phyloP scores from a whole-genome alignment of 2,888 invertebrate species.

The Baccha elongata region DNA sequence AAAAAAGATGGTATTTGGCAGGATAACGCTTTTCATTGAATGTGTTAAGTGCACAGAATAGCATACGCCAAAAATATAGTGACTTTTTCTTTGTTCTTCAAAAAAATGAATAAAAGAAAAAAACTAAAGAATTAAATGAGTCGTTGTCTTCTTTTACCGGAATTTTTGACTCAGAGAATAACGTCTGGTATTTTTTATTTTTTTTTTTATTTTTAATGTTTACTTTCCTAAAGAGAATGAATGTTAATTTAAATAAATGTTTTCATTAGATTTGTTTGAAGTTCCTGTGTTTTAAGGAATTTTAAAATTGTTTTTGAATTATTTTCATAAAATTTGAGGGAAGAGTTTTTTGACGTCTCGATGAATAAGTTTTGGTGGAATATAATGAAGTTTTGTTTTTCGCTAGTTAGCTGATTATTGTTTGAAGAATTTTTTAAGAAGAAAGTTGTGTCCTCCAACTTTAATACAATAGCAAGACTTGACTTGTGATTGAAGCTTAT shows the following conservation, averaged over 20 bases:
- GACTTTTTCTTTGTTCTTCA: slow-evolving; percentile 29
- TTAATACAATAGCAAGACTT: too few relatives aligned
- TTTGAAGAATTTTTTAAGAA: not conserved
- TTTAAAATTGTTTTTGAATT: slow-evolving; percentile 22
- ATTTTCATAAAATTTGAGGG: not conserved
- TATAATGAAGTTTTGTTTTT: not conserved
- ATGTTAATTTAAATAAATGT: slow-evolving; percentile 67
- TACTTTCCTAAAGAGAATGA: slow-evolving; percentile 32
- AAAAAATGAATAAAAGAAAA: not conserved
- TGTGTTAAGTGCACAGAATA: slow-evolving; percentile 26
- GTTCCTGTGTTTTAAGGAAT: slow-evolving; percentile 23
- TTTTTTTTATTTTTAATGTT: not conserved
- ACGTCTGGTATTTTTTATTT: not conserved
- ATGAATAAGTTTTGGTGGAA: not conserved
- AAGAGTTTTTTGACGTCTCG: not conserved
- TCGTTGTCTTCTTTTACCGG: not conserved
- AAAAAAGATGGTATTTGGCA: slow-evolving; percentile 33
- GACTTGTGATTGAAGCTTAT: too few relatives aligned
- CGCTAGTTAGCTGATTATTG: not conserved
- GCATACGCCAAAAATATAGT: not conserved
- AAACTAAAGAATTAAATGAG: slow-evolving; percentile 1
- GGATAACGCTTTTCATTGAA: slow-evolving; percentile 61
- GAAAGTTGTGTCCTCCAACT: too few relatives aligned
- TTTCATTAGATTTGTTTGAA: slow-evolving; percentile 53
- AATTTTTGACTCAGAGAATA: slow-evolving; percentile 8